Percentiles rank a stretch among this genome's conserved stretches.
Conservation (phyloP, 2,888 invertebrate species). For the Noctua pronuba region DNA sequence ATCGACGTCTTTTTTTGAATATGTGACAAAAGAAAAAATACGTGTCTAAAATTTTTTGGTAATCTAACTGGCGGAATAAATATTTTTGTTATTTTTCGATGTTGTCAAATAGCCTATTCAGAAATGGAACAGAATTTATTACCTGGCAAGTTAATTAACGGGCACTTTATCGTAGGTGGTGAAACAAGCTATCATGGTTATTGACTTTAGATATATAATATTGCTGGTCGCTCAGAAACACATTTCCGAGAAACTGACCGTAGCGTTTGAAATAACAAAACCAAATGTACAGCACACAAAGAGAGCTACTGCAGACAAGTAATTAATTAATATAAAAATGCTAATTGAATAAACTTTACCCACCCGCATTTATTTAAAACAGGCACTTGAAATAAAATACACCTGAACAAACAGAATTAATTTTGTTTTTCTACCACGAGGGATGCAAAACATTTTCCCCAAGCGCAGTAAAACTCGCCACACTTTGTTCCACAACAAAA, state of each 20-base stretch:
- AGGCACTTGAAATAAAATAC: slow-evolving; percentile 37
- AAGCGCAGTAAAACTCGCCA: slow-evolving; percentile 38
- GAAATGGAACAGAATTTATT: no score
- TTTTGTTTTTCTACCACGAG: slow-evolving; percentile 33
- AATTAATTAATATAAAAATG: slow-evolving; percentile 37
- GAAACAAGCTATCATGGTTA: background rate
- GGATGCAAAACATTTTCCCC: slow-evolving; percentile 40
- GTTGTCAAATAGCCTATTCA: no score
- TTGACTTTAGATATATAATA: no score
- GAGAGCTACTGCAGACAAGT: background rate
- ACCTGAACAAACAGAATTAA: slow-evolving; percentile 36
- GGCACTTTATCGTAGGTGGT: no score
- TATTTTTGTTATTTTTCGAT: no score
- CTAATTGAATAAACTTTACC: slow-evolving; percentile 37
- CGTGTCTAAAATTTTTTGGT: no score
- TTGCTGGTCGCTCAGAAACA: background rate
- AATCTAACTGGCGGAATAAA: no score
- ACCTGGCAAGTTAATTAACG: no score
- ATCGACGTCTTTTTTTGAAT: no score
- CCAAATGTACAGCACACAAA: background rate
- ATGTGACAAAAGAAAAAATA: no score
- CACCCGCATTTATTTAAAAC: slow-evolving; percentile 36
- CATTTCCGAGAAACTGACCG: background rate
- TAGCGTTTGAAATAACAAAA: background rate
- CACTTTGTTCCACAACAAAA: slow-evolving; percentile 55